phyloP scores from a whole-genome alignment of 2,113 vertebrate species.

The Pollachius pollachius region DNA sequence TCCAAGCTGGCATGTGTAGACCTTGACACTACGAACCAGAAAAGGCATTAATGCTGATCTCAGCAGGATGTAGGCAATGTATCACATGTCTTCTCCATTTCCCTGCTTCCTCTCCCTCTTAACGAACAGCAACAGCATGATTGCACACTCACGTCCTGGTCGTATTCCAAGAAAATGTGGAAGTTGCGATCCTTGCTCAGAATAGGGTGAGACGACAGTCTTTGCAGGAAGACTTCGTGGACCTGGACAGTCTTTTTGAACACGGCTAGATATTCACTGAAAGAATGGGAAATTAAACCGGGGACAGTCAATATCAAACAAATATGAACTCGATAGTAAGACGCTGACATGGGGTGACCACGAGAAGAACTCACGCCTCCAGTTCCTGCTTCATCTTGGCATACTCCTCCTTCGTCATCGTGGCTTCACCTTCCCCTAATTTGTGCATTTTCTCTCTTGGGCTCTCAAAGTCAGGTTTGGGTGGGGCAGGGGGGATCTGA shows the following conservation, averaged over 20 bases:
- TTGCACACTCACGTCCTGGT: constrained; percentile 90
- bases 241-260: constrained; percentile 99
- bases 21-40: background rate
- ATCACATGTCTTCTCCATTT: constrained; percentile 47
- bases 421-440: constrained; percentile 91
- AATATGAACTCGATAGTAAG: background rate
- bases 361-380: constrained; percentile 83
- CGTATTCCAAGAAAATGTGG: constrained; percentile 96
- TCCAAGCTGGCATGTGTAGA: background rate
- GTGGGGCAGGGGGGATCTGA: constrained; percentile 92
- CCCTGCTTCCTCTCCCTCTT: constrained; percentile 54
- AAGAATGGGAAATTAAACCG: constrained; percentile 33
- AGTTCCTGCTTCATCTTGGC: constrained; percentile 98
- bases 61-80: constrained; percentile 62
- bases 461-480: constrained; percentile 93
- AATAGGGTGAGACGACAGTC: constrained; percentile 86
- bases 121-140: constrained; percentile 61
- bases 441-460: constrained; percentile 98
- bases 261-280: constrained; percentile 88
- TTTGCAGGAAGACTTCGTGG: constrained; percentile 93
- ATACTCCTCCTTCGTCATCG: constrained; percentile 98
- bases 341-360: background rate
- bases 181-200: constrained; percentile 95
- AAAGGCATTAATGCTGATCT: constrained; percentile 60
- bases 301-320: background rate